Evolutionary conservation across 2,113 vertebrate genomes (phyloP), one percentile per base, ranked within the genome.

Genomic region (Chaetops frenatus): DNA sequence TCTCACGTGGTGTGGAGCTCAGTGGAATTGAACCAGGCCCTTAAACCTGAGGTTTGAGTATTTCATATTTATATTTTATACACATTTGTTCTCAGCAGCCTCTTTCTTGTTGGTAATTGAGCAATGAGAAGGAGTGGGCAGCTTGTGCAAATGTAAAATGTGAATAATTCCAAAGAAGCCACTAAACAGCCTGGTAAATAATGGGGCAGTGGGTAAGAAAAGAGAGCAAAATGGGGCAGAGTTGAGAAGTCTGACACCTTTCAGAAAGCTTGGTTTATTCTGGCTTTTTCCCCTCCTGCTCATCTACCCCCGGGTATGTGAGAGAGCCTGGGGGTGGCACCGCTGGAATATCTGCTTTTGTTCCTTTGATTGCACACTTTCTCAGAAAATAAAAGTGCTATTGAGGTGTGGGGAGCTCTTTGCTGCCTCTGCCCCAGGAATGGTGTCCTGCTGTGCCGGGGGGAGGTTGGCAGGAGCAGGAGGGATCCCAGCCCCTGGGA

Each of bases 231-330:
- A 48, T 2, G 31, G 11, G 44, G 35, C 44, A 28, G 56, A 71
- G 18, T 7, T 9, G 7, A 72, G 50, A 74, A 42, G 45, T n/a
- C 6, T 2, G 65, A 6, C 18, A 3, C 3, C 0, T 21, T 44
- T 17, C 18, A 17, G 53, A 18, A 24, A 35, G 2, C 7, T 47
- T 28, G 23, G 12, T n/a, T 72, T 38, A 6, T 74, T 70, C 20
- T 8, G 71, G 13, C 25, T 53, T 9, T 36, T 24, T 7, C 25
- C 29, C 21, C 9, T 44, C n/a, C 24, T 24, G 40, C 28, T 13
- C 7, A 5, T 56, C 20, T 3, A 1, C 21, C 42, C 14, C 15
- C 0, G 1, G 48, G 70, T 8, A 4, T 0, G 18, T 3, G 23
- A 53, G 56, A 48, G 20, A 15, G 57, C 33, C 7, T 5, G 14